Evolutionary conservation across 2,113 vertebrate genomes (phyloP), one percentile per base, ranked within the genome.

Genomic region (Myxocyprinus asiaticus): DNA sequence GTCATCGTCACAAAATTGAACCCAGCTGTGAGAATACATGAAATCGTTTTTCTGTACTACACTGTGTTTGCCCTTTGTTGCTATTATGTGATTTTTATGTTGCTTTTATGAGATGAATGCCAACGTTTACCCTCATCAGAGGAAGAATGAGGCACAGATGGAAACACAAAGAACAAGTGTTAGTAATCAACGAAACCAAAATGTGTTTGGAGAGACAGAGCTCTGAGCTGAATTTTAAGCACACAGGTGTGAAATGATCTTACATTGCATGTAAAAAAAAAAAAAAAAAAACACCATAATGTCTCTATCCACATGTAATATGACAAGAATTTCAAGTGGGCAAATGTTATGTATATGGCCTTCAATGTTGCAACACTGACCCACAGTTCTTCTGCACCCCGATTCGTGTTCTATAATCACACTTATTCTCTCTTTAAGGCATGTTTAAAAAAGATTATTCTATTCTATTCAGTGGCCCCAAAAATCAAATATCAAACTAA

Each of bases 181-280:
- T 33, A 42, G 0, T n/a, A 65, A 69, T 68, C 66, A 50, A 12
- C 33, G 48, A 78, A 78, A 55, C 8, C 5, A 7, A 53, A 58
- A 7, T 10, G n/a, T 59, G 55, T 11, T 58, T 1, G 0, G 8
- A 44, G 58, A 50, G 9, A 62, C 11, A n/a, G 15, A 58, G 4
- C 1, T 69, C 17, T 78, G 67, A 53, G 22, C 3, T 63, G 58
- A 63, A 70, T 53, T 61, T 76, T n/a, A 77, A 68, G n/a, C 17
- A 51, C 15, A 48, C 22, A 45, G 7, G 45, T 70, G 58, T 44
- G 17, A 45, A 22, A 33, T 65, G 1, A 43, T 43, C 42, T 43
- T n/a, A 17, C 4, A 1, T 22, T 67, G 14, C 14, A 48, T 15
- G 9, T 5, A 66, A 8, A 22, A 15, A 10, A 15, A 9, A 10